These are phyloP conservation scores for Amblyjoppa proteus DNA, from an alignment of 2,888 invertebrate genomes.

Conservation along the genomic window DNA sequence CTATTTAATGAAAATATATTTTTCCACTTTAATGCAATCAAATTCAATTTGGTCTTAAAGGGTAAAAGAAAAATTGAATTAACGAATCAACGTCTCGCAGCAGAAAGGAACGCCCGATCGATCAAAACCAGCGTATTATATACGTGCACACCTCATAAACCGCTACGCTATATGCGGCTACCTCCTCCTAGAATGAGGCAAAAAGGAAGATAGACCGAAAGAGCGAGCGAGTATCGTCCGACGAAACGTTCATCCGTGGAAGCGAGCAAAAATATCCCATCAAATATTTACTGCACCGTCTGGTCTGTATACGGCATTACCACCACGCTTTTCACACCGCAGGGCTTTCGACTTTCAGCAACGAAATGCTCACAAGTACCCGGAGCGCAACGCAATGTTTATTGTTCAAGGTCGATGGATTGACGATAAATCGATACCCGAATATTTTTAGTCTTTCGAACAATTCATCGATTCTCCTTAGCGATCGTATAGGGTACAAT, in stretches of 20 bases:
- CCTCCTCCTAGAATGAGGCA: not conserved
- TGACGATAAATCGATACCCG: too few species aligned
- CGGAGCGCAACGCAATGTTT: not conserved
- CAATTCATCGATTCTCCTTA: too few species aligned
- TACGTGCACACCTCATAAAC: not conserved
- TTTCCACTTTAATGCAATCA: too few species aligned
- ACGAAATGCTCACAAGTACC: not conserved
- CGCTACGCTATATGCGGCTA: not conserved
- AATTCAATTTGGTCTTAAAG: too few species aligned
- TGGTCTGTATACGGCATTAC: not conserved
- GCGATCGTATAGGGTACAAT: not conserved
- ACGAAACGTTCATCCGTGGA: not conserved
- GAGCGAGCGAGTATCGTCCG: conserved; percentile 1
- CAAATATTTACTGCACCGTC: conserved; percentile 31
- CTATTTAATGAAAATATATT: too few species aligned
- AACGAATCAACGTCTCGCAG: too few species aligned
- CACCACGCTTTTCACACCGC: not conserved
- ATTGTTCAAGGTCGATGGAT: not conserved
- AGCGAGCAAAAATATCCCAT: conserved; percentile 3
- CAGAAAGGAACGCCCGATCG: too few species aligned
- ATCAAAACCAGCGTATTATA: not conserved
- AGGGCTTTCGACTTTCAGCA: not conserved
- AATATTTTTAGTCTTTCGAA: too few species aligned
- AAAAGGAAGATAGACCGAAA: not conserved
- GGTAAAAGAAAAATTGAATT: too few species aligned